Evolutionary conservation across 2,888 invertebrate genomes (phyloP).

Genomic region (Zootermopsis nevadensis): DNA sequence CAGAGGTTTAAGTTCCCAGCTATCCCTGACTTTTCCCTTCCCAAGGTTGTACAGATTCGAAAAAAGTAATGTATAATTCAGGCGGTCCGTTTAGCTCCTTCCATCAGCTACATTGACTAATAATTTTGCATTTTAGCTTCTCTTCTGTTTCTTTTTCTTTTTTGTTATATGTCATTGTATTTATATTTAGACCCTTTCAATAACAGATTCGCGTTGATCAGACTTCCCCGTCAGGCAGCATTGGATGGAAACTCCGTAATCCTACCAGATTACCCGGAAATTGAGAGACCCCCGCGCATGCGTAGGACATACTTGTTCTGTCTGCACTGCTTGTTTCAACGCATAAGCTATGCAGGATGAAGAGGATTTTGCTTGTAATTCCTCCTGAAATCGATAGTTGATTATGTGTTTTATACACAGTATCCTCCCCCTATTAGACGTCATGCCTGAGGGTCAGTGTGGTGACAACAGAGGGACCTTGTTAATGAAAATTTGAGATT

Average conservation of each 20-base stretch:
- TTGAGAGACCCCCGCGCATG: conserved; percentile 41
- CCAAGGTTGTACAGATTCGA: too few relatives aligned
- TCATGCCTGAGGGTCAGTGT: not conserved
- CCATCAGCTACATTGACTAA: too few relatives aligned
- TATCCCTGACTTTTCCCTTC: too few relatives aligned
- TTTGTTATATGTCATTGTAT: too few relatives aligned
- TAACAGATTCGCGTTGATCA: not conserved
- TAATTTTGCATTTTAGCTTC: too few relatives aligned
- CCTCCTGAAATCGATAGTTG: conserved; percentile 45
- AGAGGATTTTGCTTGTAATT: conserved; percentile 40
- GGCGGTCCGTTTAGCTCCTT: too few relatives aligned
- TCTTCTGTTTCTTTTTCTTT: too few relatives aligned
- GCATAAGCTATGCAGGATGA: conserved; percentile 28
- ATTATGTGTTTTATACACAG: conserved; percentile 38
- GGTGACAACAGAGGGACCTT: not conserved
- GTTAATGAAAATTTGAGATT: not conserved
- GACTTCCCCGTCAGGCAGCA: not conserved
- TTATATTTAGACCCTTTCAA: not conserved
- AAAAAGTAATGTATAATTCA: too few relatives aligned
- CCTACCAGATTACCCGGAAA: conserved; percentile 49
- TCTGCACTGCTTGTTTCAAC: conserved; percentile 25
- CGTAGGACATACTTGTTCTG: conserved; percentile 18
- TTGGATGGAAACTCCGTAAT: conserved; percentile 40
- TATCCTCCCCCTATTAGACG: not conserved
- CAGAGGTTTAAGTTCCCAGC: too few relatives aligned